Evolutionary conservation across 2,797 vertebrate species (phyloP), one percentile per base, ranked within the genome.

Genomic region (Phoebastria nigripes): DNA sequence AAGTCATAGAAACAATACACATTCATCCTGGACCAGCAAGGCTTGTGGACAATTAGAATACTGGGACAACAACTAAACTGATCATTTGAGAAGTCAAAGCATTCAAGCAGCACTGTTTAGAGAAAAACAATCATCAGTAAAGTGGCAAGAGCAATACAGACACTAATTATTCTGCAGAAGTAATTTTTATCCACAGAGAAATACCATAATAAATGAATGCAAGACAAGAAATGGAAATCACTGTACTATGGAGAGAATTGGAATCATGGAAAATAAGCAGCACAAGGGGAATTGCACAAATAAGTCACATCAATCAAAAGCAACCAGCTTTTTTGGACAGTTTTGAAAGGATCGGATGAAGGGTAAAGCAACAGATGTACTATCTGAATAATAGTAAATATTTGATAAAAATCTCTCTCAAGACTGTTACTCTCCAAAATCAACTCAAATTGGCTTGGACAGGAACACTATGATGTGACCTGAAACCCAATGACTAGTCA

Each of bases 311-410:
- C 91, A 87, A 37, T 73, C 77, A 77, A 82, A 89, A 80, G 77
- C 67, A 85, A 82, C 21, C 49, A 66, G 74, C 33, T 90, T 92
- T 87, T 79, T 42, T 20, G 61, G n/a, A 47, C 4, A 9, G 39
- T 78, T 93, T 63, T 63, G n/a, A 89, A 89, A 96, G 55, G 81
- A 89, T 28, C 5, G 7, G 37, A 73, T 83, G 82, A 93, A 96
- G 66, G 44, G 39, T 61, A 90, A 93, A 95, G 71, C 52, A 94
- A 52, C 55, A 90, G 59, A 93, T 87, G 55, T 55, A 63, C 66
- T 55, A 73, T 37, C 81, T 71, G 77, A 90, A 66, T 51, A 81
- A 61, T 1, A 86, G 73, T 11, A 87, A 90, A 73, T 42, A 91
- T 73, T 82, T 70, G 28, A 82, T 66, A 73, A 85, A 90, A 87